These are phyloP conservation scores for Calyptomena viridis DNA, from an alignment of 2,113 vertebrate species.

Conservation along the genomic window DNA sequence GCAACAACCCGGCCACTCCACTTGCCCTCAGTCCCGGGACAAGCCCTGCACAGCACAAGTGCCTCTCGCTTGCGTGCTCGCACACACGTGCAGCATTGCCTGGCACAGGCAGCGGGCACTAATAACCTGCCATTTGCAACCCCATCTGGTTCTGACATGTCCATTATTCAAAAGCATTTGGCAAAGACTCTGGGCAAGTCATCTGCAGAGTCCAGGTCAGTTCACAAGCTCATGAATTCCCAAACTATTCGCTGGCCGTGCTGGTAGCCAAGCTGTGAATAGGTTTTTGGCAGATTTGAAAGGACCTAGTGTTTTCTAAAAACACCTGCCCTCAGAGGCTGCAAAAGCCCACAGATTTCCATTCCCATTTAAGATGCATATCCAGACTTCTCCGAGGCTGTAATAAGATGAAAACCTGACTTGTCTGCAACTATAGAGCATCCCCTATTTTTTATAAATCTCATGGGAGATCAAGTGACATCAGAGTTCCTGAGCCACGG, in stretches of 20 bases:
- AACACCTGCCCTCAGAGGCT: constrained; percentile 15
- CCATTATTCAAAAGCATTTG: constrained; percentile 55
- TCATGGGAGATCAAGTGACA: not conserved
- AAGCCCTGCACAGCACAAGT: not conserved
- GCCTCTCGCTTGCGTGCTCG: fast-evolving
- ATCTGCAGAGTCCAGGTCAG: constrained; percentile 23
- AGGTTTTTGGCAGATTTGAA: constrained; percentile 15
- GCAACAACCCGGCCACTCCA: not conserved
- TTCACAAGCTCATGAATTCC: constrained; percentile 48
- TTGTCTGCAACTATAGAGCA: not conserved
- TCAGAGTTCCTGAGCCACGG: not conserved
- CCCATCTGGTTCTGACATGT: constrained; percentile 4
- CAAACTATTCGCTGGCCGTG: not conserved
- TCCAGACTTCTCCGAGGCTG: not conserved
- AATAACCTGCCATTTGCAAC: constrained; percentile 9
- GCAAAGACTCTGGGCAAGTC: constrained; percentile 46
- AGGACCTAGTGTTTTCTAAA: constrained; percentile 39
- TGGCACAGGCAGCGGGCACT: not conserved
- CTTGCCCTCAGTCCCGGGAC: fast-evolving
- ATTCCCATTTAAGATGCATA: not conserved
- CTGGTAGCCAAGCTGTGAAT: not conserved
- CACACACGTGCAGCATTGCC: not conserved
- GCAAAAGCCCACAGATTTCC: not conserved
- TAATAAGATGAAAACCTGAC: not conserved
- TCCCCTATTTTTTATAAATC: not conserved